Conservation (phyloP, 2,888 invertebrate genomes). For the Ganaspis brasiliensis region DNA sequence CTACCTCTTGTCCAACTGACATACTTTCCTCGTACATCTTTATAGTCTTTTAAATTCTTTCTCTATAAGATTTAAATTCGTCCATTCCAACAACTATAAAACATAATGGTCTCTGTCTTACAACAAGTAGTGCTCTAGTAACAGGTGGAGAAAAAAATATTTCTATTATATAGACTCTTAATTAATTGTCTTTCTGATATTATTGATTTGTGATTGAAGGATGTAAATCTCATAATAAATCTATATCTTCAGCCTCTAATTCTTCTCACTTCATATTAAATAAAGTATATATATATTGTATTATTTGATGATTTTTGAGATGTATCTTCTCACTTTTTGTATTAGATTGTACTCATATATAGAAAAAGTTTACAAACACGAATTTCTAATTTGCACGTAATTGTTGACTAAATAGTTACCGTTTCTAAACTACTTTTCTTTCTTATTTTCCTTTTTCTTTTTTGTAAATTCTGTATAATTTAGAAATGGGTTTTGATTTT, state of each 20-base stretch:
- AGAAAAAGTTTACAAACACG: background rate
- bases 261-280: background rate
- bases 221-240: slow-evolving; percentile 11
- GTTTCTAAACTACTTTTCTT: too few relatives aligned
- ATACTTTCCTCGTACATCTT: slow-evolving; percentile 79
- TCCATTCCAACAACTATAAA: background rate
- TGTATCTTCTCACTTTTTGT: background rate
- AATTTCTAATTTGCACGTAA: background rate
- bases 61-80: background rate
- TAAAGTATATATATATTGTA: background rate
- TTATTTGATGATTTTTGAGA: background rate
- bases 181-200: background rate
- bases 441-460: too few relatives aligned
- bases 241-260: background rate
- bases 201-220: slow-evolving; percentile 35
- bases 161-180: background rate
- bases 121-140: background rate
- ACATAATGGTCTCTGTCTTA: background rate
- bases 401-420: background rate
- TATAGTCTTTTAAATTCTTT: slow-evolving; percentile 61
- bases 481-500: background rate
- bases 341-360: background rate
- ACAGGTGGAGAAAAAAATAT: background rate
- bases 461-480: background rate
- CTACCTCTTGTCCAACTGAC: slow-evolving; percentile 78